Evolutionary conservation across 2,797 vertebrate species (phyloP).

Genomic region (Geotria australis): DNA sequence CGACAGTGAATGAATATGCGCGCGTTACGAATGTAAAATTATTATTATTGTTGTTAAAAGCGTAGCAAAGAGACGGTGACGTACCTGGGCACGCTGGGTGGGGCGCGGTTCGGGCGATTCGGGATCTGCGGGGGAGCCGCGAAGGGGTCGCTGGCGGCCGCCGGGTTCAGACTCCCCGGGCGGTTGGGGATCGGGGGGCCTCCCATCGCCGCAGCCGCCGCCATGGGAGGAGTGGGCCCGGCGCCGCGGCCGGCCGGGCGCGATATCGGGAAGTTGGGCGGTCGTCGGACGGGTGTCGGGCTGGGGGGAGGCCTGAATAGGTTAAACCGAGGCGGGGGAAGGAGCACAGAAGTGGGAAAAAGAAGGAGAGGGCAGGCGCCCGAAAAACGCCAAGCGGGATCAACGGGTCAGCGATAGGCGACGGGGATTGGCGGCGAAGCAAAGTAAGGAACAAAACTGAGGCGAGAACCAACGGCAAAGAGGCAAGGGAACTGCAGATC

Average conservation of each 20-base stretch:
- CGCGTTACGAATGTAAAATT: too few species aligned
- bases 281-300: slow-evolving; percentile 71
- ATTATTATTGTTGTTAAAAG: too few species aligned
- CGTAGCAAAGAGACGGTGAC: slow-evolving; percentile 5
- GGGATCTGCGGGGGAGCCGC: slow-evolving; percentile 68
- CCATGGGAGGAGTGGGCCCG: slow-evolving; percentile 48
- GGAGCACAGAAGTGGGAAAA: background rate
- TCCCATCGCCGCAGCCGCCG: slow-evolving; percentile 27
- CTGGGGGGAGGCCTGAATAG: slow-evolving; percentile 35
- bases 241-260: slow-evolving; percentile 64
- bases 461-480: background rate
- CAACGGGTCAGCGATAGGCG: background rate
- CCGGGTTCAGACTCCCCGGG: slow-evolving; percentile 73
- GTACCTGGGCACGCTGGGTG: slow-evolving; percentile 89
- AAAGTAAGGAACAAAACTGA: background rate
- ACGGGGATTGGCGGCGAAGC: background rate
- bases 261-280: slow-evolving; percentile 53
- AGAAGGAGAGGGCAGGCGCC: background rate
- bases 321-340: background rate
- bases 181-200: slow-evolving; percentile 38
- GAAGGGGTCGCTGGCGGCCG: slow-evolving; percentile 70
- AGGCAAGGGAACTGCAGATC: background rate
- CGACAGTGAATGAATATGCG: too few species aligned
- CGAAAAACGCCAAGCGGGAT: background rate
- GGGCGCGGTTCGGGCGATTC: slow-evolving; percentile 78